Base-by-base conservation (phyloP, 2,113 vertebrate species). In the Micronycteris hirsuta region DNA sequence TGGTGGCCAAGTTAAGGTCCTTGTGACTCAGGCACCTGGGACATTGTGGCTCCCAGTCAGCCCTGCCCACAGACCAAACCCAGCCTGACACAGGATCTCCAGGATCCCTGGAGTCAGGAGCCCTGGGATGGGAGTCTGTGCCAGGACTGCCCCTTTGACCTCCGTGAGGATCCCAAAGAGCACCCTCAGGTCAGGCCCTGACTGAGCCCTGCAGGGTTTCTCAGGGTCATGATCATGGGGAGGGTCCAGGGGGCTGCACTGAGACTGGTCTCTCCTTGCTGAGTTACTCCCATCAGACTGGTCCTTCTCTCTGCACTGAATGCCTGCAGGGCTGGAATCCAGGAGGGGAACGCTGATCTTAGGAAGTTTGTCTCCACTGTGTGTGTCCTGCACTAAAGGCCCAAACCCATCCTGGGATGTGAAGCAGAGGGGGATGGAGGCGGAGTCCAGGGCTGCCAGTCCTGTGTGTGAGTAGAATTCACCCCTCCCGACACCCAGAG, bases 391-490 rank as follows among this genome's bases (percentile, higher is more conserved):
- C 13, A 38, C 26, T 70, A 1, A 49, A 26, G 36, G 10, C 33
- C 41, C 20, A 71, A 86, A 45, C 22, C 36, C 52, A 54, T 2
- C 31, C 11, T 1, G 7, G 65, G 0, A 16, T 0, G 0, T 4
- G 8, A 41, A 7, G 20, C 17, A 65, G 63, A 52, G 24, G 2
- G 9, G 4, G 11, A 14, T 2, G 8, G 7, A 45, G 91, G 36
- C 15, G 4, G 7, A 13, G 45, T 2, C 3, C 0, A 3, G 52
- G 33, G 10, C 33, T 36, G 38, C 58, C 0, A 4, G 4, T 22
- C 38, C 20, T 9, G 15, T 4, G 33, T 77, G 33, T 68, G 36
- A 22, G 58, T 3, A 56, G 17, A 80, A 33, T 31, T 10, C 15
- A 15, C 12, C 26, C 52, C 41, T 19, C 26, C 19, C 22, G 1